phyloP scores from a whole-genome alignment of 2,113 vertebrate genomes.

The Neodontobutis hainanensis region DNA sequence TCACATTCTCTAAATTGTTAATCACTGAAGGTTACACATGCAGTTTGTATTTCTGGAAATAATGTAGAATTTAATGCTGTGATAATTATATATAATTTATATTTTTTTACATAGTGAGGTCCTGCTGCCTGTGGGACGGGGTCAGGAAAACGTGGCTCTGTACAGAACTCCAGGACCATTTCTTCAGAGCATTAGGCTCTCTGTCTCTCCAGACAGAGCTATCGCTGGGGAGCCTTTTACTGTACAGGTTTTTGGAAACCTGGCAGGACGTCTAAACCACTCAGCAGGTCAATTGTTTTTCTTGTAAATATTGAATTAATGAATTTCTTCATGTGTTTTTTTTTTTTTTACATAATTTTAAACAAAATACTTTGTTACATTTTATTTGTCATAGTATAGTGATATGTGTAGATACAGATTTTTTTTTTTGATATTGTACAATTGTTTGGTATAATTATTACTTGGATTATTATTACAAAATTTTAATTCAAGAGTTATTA shows the following conservation, averaged over 20 bases:
- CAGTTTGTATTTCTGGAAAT: not conserved
- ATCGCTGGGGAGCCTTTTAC: conserved; percentile 51
- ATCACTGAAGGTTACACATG: no score
- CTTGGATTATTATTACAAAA: no score
- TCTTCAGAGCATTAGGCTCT: conserved; percentile 44
- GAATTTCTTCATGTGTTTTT: not conserved
- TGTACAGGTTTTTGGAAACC: conserved; percentile 57
- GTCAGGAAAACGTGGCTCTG: conserved; percentile 33
- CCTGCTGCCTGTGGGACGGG: conserved; percentile 38
- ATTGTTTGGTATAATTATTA: no score
- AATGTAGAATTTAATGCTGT: not conserved
- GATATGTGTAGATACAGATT: no score
- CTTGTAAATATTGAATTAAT: not conserved
- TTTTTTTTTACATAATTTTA: no score
- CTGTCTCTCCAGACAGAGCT: conserved; percentile 29
- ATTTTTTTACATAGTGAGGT: conserved; percentile 15
- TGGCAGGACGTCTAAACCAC: conserved; percentile 43
- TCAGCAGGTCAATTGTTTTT: conserved; percentile 56
- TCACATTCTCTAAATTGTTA: no score
- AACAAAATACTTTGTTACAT: no score
- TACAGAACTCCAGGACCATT: conserved; percentile 58
- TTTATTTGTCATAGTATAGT: no score
- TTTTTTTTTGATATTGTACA: no score
- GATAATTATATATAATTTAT: not conserved
- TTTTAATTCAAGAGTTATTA: no score